phyloP scores from a whole-genome alignment of 2,888 invertebrate species.

The Caenorhabditis doughertyi region DNA sequence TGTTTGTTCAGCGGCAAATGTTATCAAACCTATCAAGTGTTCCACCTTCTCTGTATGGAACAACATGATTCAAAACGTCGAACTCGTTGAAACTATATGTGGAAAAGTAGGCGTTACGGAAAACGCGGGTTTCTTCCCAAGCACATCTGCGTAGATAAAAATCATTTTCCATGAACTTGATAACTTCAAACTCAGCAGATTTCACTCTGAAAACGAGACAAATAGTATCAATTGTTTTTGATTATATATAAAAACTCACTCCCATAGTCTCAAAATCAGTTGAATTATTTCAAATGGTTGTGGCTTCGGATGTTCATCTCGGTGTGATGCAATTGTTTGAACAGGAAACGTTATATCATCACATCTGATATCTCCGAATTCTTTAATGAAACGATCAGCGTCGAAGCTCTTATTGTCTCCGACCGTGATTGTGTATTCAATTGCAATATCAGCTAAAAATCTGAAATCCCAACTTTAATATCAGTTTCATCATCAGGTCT shows the following conservation, averaged over 20 bases:
- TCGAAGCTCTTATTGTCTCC: not conserved
- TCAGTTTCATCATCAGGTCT: too few relatives aligned
- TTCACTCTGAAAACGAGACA: conserved; percentile 27
- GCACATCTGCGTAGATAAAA: conserved; percentile 15
- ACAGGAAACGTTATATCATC: conserved; percentile 20
- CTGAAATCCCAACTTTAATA: too few relatives aligned
- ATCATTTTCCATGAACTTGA: conserved; percentile 34
- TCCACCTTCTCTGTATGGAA: conserved; percentile 4
- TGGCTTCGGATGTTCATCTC: conserved; percentile 5
- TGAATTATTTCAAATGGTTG: conserved; percentile 44
- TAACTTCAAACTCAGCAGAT: conserved; percentile 30
- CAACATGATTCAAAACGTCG: not conserved
- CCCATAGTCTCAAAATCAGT: conserved; percentile 32
- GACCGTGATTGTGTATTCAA: not conserved
- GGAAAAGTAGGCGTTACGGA: conserved; percentile 4
- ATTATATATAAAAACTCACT: conserved; percentile 3
- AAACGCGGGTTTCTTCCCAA: conserved; percentile 16
- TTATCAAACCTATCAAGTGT: conserved; percentile 22
- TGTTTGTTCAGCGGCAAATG: too few relatives aligned
- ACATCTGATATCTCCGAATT: conserved; percentile 8
- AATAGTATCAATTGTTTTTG: not conserved
- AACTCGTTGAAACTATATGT: not conserved
- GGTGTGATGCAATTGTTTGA: conserved; percentile 7
- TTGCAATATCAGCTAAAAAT: conserved; percentile 44
- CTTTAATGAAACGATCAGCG: not conserved